A percentile compares a stretch with the other conserved stretches of the same genome.
Evolutionary conservation across 1,140 invertebrate species (phyloP).

Genomic region (Homalodisca vitripennis): DNA sequence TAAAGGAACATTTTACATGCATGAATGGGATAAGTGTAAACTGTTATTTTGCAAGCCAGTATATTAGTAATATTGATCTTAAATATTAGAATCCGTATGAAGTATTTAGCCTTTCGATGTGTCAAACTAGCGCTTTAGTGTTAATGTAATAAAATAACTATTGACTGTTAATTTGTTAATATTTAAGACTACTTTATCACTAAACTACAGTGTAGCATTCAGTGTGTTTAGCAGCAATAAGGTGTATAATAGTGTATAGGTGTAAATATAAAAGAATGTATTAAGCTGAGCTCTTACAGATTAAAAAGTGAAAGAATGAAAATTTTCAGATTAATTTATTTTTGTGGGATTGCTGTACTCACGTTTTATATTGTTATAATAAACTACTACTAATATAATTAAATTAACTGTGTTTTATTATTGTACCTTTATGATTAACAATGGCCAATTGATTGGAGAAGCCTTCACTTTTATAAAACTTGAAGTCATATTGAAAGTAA

Average conservation of each 20-base stretch:
- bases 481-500: no score
- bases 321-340: slow-evolving; percentile 22
- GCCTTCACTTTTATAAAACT: no score
- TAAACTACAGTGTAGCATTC: not conserved
- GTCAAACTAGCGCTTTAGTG: no score
- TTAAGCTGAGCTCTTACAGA: not conserved
- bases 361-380: slow-evolving; percentile 24
- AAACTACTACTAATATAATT: slow-evolving; percentile 16
- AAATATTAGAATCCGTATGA: no score
- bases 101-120: no score
- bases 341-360: slow-evolving; percentile 16
- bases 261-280: not conserved
- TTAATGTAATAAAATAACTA: not conserved
- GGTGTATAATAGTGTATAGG: slow-evolving; percentile 4
- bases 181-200: not conserved
- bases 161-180: not conserved
- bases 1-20: no score
- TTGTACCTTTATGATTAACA: no score
- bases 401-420: no score
- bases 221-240: not conserved
- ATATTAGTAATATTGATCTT: no score
- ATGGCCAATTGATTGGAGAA: no score
- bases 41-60: no score
- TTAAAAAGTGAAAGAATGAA: not conserved
- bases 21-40: no score